These are phyloP conservation scores for Cossypha dichroa DNA, from an alignment of 2,797 vertebrate genomes.

Conservation along the genomic window DNA sequence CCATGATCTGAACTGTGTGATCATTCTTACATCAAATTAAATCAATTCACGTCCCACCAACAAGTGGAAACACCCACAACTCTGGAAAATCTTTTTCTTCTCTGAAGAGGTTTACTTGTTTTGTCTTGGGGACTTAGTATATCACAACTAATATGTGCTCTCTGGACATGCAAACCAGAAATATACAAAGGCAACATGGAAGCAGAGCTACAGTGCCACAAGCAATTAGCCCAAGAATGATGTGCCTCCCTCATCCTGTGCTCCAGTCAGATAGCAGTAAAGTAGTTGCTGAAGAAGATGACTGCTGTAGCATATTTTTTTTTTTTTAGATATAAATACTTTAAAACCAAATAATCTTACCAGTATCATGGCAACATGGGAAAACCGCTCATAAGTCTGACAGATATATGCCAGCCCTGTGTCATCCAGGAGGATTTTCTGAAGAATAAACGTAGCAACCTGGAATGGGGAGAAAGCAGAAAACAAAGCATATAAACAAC, in stretches of 20 bases:
- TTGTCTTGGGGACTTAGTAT: not conserved
- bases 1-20: not conserved
- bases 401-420: conserved; percentile 97
- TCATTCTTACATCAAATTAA: not conserved
- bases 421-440: conserved; percentile 97
- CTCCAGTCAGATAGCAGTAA: not conserved
- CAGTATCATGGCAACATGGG: conserved; percentile 98
- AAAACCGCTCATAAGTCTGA: conserved; percentile 97
- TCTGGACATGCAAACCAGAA: not conserved
- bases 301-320: not conserved
- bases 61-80: not conserved
- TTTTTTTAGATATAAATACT: not conserved
- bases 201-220: not conserved
- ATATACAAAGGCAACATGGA: not conserved
- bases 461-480: conserved; percentile 61
- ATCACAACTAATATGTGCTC: not conserved
- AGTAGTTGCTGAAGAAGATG: not conserved
- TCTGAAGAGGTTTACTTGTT: not conserved
- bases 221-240: not conserved
- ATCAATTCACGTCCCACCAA: not conserved
- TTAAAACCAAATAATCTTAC: conserved; percentile 73
- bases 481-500: not conserved
- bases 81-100: not conserved
- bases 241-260: not conserved
- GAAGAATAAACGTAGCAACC: conserved; percentile 98